Conservation (phyloP, 2,797 vertebrate genomes). For the Enteromius thamalakanensis region DNA sequence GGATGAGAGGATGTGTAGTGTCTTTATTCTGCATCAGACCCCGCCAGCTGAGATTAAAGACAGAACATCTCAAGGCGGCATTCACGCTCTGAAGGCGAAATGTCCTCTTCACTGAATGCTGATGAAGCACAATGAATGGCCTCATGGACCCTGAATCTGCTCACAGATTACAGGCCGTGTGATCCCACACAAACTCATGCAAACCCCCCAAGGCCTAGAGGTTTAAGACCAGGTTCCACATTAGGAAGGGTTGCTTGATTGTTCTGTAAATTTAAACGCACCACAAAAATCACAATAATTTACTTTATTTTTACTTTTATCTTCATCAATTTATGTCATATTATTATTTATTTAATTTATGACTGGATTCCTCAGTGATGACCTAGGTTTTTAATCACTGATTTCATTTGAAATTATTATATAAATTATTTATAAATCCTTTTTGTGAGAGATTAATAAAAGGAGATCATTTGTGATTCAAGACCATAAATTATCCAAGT, state of each 20-base stretch:
- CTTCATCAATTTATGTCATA: background rate
- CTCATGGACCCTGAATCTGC: conserved; percentile 81
- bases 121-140: conserved; percentile 87
- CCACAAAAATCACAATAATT: background rate
- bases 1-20: conserved; percentile 72
- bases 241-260: conserved; percentile 27
- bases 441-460: conserved; percentile 15
- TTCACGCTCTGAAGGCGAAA: conserved; percentile 83
- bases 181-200: conserved; percentile 20
- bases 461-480: conserved; percentile 3
- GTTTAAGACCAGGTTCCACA: conserved; percentile 67
- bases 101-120: conserved; percentile 85
- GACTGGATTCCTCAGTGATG: background rate
- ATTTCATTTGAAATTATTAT: background rate
- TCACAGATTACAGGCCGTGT: conserved; percentile 77
- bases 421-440: conserved; percentile 63
- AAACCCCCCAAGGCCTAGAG: conserved; percentile 52
- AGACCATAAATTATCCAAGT: conserved; percentile 56
- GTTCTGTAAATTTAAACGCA: background rate
- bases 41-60: conserved; percentile 90
- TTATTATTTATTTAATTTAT: background rate
- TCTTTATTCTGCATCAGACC: conserved; percentile 89
- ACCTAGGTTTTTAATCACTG: background rate
- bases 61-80: conserved; percentile 84
- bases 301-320: background rate